Evolutionary conservation across 2,888 invertebrate genomes (phyloP), one percentile per base, ranked within the genome.

Genomic region (Hemicrepidius hirtus): DNA sequence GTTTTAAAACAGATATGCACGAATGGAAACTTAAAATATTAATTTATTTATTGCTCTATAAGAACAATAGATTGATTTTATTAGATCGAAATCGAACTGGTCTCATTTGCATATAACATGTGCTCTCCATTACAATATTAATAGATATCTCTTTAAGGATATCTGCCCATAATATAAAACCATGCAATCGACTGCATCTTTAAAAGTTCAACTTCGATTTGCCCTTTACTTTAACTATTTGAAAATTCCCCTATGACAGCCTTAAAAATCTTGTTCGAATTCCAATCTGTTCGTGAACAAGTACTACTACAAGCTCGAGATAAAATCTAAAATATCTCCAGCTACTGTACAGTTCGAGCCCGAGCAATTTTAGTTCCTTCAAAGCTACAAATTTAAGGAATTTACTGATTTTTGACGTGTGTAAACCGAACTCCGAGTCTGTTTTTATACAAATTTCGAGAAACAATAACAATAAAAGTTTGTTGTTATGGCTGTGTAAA

Each of bases 11-110:
- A 74, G 76, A 74, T 74, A 76, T 76, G 74, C 74, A 72, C 74
- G 76, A 74, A 69, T 50, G 69, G 57, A 57, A 55, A 78, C 79
- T 80, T 82, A 82, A 82, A 84, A 83, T 85, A 84, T 85, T 85
- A 84, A 85, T 84, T 83, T 84, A 85, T 85, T 85, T 85, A 85
- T 85, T 84, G 81, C 84, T 82, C 82, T 82, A 83, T 83, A 83
- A 81, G 84, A 85, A 85, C 85, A 85, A 85, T 85, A 85, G 84
- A 85, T 85, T 82, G 85, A 85, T 85, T 85, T 84, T 85, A 85
- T 85, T 85, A 85, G 85, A 85, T 85, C 80, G 82, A 80, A 83
- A 85, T 85, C 85, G 84, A 84, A 82, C 82, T 57, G 72, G 63
- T 37, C 67, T 68, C 71, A 84, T 84, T 84, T 85, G 82, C 85